Percentiles rank a stretch among this genome's conserved stretches.
Evolutionary conservation across 37 sponge, comb jelly and placozoan genomes (phyloP).

Genomic region (Cladorhizidae sp.): DNA sequence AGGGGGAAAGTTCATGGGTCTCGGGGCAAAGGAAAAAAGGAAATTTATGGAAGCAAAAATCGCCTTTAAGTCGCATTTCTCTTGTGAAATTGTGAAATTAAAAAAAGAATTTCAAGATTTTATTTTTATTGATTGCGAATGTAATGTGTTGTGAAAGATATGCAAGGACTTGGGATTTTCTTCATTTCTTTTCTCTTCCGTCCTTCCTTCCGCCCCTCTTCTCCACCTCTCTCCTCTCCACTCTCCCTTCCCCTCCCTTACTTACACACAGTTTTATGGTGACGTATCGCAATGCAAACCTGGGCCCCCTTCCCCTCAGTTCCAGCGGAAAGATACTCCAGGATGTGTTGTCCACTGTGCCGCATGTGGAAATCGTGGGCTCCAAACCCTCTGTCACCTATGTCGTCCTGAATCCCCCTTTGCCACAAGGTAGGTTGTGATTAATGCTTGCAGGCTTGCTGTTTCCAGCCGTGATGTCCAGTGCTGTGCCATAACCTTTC

Average conservation of each 20-base stretch:
- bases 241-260: background rate
- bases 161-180: no score
- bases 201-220: background rate
- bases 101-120: no score
- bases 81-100: no score
- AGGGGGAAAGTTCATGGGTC: no score
- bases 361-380: constrained; percentile 19
- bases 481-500: no score
- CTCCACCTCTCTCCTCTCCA: background rate
- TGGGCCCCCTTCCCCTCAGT: constrained; percentile 49
- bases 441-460: background rate
- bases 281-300: constrained; percentile 8
- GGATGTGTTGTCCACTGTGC: constrained; percentile 27
- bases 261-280: constrained; percentile 49
- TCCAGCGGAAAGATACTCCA: constrained; percentile 41
- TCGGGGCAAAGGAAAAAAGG: no score
- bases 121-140: no score
- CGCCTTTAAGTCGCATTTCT: no score
- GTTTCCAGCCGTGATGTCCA: no score
- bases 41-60: no score
- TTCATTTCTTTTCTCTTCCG: no score
- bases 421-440: background rate
- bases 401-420: constrained; percentile 13
- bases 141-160: no score
- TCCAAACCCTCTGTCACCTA: constrained; percentile 39